These are phyloP conservation scores for Herpetotheres cachinnans DNA, from an alignment of 2,113 vertebrate genomes.

Conservation along the genomic window DNA sequence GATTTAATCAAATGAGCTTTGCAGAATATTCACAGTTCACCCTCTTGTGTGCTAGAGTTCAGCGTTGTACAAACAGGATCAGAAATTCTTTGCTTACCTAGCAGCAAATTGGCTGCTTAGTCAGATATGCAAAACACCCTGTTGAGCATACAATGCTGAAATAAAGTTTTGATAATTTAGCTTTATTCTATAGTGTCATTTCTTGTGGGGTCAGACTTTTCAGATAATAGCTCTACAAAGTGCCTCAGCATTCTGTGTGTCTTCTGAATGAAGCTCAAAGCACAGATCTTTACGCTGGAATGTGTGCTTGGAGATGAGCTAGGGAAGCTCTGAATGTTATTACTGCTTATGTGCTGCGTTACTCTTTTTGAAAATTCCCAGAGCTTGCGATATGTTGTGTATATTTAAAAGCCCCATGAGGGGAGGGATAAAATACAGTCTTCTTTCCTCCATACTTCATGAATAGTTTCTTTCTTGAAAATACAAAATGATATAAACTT, in stretches of 20 bases:
- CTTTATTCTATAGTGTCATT: neutral
- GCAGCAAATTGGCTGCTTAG: neutral
- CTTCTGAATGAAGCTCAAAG: neutral
- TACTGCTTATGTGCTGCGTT: neutral
- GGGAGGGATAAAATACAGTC: neutral
- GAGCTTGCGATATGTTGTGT: neutral
- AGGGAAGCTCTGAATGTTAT: neutral
- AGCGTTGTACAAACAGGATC: neutral
- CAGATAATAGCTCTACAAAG: neutral
- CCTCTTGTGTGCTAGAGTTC: neutral
- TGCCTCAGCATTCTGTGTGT: neutral
- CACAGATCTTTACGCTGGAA: neutral
- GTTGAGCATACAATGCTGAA: neutral
- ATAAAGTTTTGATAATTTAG: neutral
- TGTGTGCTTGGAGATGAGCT: neutral
- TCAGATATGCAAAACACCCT: neutral
- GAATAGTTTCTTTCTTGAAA: neutral
- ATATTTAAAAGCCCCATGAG: neutral
- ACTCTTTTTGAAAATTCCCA: neutral
- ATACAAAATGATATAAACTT: neutral
- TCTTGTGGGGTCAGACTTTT: neutral
- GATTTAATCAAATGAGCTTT: neutral
- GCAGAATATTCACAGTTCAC: neutral
- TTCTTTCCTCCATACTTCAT: neutral
- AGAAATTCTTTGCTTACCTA: neutral